These are phyloP conservation scores for Teleogryllus occipitalis DNA, from an alignment of 1,140 invertebrate genomes.

Conservation along the genomic window DNA sequence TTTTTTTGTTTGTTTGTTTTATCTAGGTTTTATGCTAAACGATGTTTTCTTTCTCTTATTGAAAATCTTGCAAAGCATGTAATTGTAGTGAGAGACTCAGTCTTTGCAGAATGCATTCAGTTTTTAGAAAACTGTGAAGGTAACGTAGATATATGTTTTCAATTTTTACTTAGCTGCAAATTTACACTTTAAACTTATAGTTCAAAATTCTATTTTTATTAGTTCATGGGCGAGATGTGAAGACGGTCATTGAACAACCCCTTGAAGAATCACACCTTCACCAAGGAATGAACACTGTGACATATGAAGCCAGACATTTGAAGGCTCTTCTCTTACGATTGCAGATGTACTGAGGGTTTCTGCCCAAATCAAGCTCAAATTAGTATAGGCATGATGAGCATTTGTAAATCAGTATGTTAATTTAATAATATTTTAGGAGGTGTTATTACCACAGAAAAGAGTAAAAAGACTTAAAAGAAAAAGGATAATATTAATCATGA, in stretches of 20 bases:
- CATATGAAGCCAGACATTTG: slow-evolving; percentile 80
- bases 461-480: too few relatives aligned
- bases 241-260: slow-evolving; percentile 72
- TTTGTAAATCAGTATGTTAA: too few relatives aligned
- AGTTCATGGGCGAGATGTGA: slow-evolving; percentile 79
- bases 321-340: slow-evolving; percentile 75
- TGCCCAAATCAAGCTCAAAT: too few relatives aligned
- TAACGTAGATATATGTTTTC: slow-evolving; percentile 31
- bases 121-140: slow-evolving; percentile 88
- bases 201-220: slow-evolving; percentile 31
- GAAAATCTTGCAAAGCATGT: slow-evolving; percentile 89
- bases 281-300: slow-evolving; percentile 84
- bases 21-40: slow-evolving; percentile 78
- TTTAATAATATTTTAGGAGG: too few relatives aligned
- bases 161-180: not conserved
- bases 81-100: slow-evolving; percentile 78
- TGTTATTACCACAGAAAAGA: too few relatives aligned
- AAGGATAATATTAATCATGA: too few relatives aligned
- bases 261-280: slow-evolving; percentile 61
- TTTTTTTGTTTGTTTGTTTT: slow-evolving; percentile 12
- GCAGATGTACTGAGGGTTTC: slow-evolving; percentile 30
- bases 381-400: too few relatives aligned
- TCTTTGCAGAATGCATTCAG: slow-evolving; percentile 81
- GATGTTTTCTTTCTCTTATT: slow-evolving; percentile 86
- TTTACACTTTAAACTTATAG: not conserved